Percentiles rank a stretch among this genome's conserved stretches.
phyloP scores from a whole-genome alignment of 2,113 vertebrate genomes.

The Periophthalmus modestus region DNA sequence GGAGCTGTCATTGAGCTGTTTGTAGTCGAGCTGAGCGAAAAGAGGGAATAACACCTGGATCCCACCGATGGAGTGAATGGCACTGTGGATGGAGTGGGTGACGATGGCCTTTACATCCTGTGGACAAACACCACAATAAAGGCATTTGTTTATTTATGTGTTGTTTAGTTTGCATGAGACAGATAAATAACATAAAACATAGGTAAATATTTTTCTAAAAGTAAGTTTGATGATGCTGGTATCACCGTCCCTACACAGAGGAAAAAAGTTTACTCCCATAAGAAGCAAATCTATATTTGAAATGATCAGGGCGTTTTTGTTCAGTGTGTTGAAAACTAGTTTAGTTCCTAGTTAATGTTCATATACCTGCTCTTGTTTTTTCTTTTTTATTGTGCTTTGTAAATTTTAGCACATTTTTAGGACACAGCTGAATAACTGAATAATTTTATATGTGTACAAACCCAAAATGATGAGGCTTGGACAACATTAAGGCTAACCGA shows the following conservation, averaged over 20 bases:
- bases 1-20: slow-evolving; percentile 93
- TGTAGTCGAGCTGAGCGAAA: slow-evolving; percentile 96
- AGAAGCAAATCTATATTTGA: too few relatives aligned
- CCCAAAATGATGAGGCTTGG: not conserved
- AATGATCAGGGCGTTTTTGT: too few relatives aligned
- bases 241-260: too few relatives aligned
- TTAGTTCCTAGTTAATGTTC: too few relatives aligned
- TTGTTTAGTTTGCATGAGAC: not conserved
- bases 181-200: not conserved
- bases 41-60: slow-evolving; percentile 99
- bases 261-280: too few relatives aligned
- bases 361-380: too few relatives aligned
- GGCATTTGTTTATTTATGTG: too few relatives aligned
- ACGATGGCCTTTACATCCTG: slow-evolving; percentile 99
- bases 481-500: not conserved
- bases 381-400: not conserved
- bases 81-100: slow-evolving; percentile 99
- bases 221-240: too few relatives aligned
- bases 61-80: slow-evolving; percentile 98
- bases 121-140: slow-evolving; percentile 1
- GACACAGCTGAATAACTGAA: not conserved
- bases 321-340: too few relatives aligned
- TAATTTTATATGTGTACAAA: not conserved
- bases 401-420: not conserved
- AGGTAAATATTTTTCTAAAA: too few relatives aligned